These are phyloP conservation scores for Drosophila greeni DNA, from an alignment of 2,888 invertebrate species.

Conservation along the genomic window DNA sequence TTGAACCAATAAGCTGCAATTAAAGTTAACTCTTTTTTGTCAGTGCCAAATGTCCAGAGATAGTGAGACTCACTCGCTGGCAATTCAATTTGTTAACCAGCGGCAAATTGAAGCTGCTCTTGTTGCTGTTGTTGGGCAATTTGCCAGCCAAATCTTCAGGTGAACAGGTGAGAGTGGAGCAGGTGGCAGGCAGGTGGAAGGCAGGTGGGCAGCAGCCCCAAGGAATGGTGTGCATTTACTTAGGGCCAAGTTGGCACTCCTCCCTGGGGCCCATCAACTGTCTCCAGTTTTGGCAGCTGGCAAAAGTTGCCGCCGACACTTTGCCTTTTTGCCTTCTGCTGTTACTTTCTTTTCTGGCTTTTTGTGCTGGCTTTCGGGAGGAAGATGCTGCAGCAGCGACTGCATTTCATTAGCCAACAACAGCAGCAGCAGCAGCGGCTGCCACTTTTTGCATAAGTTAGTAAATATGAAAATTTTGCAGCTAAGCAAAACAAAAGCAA, in stretches of 20 bases:
- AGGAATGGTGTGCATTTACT: constrained; percentile 37
- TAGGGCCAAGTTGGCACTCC: constrained; percentile 39
- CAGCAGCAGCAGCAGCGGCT: constrained; percentile 51
- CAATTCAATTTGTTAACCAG: constrained; percentile 67
- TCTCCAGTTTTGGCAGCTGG: constrained; percentile 72
- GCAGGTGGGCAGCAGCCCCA: background rate
- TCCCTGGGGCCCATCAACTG: constrained; percentile 53
- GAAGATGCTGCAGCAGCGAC: constrained; percentile 29
- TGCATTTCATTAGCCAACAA: constrained; percentile 68
- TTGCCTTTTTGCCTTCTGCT: constrained; percentile 28
- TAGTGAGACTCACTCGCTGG: constrained; percentile 24
- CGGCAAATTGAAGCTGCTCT: constrained; percentile 57
- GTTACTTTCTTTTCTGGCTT: constrained; percentile 2
- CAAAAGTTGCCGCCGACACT: constrained; percentile 56
- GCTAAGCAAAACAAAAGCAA: constrained; percentile 49
- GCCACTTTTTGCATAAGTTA: constrained; percentile 70
- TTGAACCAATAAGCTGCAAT: too few species aligned
- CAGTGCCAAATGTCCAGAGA: constrained; percentile 15
- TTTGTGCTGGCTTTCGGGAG: constrained; percentile 6
- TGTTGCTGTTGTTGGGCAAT: constrained; percentile 40
- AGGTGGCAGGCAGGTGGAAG: constrained; percentile 22
- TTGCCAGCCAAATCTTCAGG: constrained; percentile 30
- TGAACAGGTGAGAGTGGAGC: constrained; percentile 10
- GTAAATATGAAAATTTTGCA: constrained; percentile 68
- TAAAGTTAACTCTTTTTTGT: background rate